These are phyloP conservation scores for Pampus argenteus DNA, from an alignment of 2,797 vertebrate genomes.

Conservation along the genomic window DNA sequence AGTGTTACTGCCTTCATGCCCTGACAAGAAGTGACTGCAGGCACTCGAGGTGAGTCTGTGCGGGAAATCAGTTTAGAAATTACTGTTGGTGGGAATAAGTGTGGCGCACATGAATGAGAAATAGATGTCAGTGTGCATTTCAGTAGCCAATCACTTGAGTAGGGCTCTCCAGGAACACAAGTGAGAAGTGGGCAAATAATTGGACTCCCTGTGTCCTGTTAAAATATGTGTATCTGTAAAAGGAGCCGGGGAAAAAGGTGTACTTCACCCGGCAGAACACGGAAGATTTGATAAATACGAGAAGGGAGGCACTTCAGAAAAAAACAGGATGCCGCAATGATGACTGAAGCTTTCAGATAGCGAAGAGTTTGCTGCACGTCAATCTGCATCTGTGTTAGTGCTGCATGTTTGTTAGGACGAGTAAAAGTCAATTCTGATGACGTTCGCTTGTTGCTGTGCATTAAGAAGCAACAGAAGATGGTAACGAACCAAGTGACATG, in stretches of 20 bases:
- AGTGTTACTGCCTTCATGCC: constrained; percentile 68
- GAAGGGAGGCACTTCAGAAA: constrained; percentile 56
- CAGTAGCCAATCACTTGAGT: constrained; percentile 86
- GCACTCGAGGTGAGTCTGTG: constrained; percentile 76
- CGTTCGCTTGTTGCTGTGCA: too few relatives aligned
- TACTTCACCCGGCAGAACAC: constrained; percentile 52
- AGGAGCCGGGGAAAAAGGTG: constrained; percentile 61
- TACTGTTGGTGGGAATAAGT: constrained; percentile 77
- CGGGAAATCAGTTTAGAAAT: constrained; percentile 81
- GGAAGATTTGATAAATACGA: constrained; percentile 68
- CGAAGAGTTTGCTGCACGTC: constrained; percentile 12
- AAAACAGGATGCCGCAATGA: constrained; percentile 40
- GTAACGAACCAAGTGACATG: too few relatives aligned
- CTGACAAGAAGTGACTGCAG: constrained; percentile 74
- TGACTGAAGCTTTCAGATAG: constrained; percentile 21
- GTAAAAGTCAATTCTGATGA: not conserved
- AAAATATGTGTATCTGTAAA: constrained; percentile 72
- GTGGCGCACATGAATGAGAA: constrained; percentile 75
- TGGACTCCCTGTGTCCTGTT: constrained; percentile 71
- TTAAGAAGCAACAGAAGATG: too few relatives aligned
- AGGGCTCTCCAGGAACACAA: constrained; percentile 76
- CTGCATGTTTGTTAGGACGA: not conserved
- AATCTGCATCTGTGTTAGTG: constrained; percentile 22
- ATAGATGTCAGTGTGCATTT: constrained; percentile 79
- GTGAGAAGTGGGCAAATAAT: constrained; percentile 81